Conservation (phyloP, 2,113 vertebrate species). For the Hypanus sabinus region DNA sequence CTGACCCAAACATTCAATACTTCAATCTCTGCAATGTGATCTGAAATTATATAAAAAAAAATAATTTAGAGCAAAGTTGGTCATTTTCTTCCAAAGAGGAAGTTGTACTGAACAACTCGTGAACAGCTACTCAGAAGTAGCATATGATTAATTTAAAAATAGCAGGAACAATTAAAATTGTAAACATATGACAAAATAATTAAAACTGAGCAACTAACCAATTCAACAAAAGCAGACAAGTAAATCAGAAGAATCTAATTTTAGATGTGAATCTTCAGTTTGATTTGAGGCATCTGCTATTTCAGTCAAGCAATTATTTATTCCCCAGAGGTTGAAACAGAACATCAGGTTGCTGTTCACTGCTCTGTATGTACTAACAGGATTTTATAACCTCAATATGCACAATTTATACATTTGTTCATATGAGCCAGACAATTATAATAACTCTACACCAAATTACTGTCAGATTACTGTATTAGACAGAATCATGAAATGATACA, state of each 20-base stretch:
- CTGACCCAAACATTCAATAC: not conserved
- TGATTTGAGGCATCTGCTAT: not conserved
- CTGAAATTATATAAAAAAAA: not conserved
- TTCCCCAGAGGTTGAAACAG: not conserved
- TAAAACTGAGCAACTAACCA: not conserved
- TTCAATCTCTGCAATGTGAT: not conserved
- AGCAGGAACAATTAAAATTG: not conserved
- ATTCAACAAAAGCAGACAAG: not conserved
- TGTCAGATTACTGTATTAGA: too few species aligned
- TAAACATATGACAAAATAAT: constrained; percentile 9
- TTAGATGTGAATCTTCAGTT: not conserved
- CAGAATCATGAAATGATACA: too few species aligned
- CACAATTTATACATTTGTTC: not conserved
- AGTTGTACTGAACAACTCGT: not conserved
- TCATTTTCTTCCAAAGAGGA: not conserved
- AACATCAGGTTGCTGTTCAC: not conserved
- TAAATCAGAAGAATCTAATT: not conserved
- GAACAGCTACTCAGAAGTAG: not conserved
- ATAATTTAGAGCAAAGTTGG: constrained; percentile 4
- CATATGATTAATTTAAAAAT: not conserved
- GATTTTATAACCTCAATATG: not conserved
- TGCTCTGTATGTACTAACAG: not conserved
- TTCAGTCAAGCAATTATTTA: not conserved
- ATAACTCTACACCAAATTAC: not conserved
- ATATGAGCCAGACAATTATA: not conserved